These are phyloP conservation scores for Heliconius hortense DNA, from an alignment of 2,888 invertebrate genomes.

Conservation along the genomic window DNA sequence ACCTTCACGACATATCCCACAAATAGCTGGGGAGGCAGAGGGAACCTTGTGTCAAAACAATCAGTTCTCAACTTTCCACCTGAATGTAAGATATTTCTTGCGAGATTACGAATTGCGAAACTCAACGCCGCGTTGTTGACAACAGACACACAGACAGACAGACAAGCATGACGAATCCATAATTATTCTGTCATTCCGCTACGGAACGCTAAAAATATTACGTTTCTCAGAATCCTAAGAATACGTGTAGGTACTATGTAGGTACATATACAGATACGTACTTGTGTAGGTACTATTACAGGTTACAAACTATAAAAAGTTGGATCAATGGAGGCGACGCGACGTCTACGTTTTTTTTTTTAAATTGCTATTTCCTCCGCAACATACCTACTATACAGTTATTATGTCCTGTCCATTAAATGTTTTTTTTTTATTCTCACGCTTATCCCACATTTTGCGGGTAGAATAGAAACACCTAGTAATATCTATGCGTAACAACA, in stretches of 20 bases:
- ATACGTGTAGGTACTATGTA: background rate
- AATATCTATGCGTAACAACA: too few relatives aligned
- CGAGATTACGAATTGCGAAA: background rate
- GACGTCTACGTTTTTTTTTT: slow-evolving; percentile 6
- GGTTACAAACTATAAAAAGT: slow-evolving; percentile 18
- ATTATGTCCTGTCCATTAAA: background rate
- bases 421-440: background rate
- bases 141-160: background rate
- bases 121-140: background rate
- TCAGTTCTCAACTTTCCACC: background rate
- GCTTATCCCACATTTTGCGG: background rate
- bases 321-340: slow-evolving; percentile 21
- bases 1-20: too few relatives aligned
- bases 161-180: background rate
- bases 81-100: background rate
- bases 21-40: too few relatives aligned
- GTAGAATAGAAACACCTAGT: background rate
- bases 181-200: background rate
- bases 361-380: slow-evolving; percentile 19
- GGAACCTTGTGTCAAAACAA: background rate
- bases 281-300: background rate
- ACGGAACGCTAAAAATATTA: background rate
- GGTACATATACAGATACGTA: background rate
- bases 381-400: background rate
- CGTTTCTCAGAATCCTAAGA: background rate